A percentile compares a stretch with the other conserved stretches of the same genome.
These are phyloP conservation scores for Sebastes wilsoni DNA, from an alignment of 2,797 vertebrate genomes.

Conservation along the genomic window DNA sequence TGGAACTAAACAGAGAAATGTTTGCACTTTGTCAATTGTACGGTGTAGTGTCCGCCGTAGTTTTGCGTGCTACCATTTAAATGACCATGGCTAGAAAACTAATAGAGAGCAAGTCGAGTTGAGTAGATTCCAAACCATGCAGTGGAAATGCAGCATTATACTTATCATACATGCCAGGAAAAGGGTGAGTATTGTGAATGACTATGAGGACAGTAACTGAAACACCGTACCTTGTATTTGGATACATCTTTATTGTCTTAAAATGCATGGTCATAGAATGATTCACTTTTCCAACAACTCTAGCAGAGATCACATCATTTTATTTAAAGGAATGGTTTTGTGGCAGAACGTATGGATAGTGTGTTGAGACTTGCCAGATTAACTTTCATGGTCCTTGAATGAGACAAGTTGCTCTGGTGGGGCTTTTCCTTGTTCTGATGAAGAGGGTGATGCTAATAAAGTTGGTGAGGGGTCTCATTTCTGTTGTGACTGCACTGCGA, in stretches of 20 bases:
- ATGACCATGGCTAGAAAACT: too few relatives aligned
- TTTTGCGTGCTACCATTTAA: too few relatives aligned
- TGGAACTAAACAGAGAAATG: neutral
- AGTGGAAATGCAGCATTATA: neutral
- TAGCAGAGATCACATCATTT: neutral
- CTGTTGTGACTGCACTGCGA: slow-evolving; percentile 15
- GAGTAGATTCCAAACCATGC: too few relatives aligned
- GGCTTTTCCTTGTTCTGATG: neutral
- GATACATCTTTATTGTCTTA: neutral
- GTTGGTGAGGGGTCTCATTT: slow-evolving; percentile 27
- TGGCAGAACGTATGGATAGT: neutral
- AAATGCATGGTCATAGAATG: neutral
- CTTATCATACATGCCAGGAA: neutral
- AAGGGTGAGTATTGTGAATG: neutral
- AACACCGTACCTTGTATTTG: neutral
- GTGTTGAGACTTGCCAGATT: neutral
- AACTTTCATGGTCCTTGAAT: neutral
- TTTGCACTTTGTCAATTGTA: neutral
- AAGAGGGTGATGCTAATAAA: neutral
- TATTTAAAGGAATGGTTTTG: neutral
- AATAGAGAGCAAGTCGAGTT: too few relatives aligned
- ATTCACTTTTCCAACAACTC: neutral
- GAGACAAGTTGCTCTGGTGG: neutral
- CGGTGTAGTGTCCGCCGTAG: too few relatives aligned
- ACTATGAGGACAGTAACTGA: neutral